Evolutionary conservation across 2,113 vertebrate genomes (phyloP), one percentile per base, ranked within the genome.

Genomic region (Falcunculus frontatus): DNA sequence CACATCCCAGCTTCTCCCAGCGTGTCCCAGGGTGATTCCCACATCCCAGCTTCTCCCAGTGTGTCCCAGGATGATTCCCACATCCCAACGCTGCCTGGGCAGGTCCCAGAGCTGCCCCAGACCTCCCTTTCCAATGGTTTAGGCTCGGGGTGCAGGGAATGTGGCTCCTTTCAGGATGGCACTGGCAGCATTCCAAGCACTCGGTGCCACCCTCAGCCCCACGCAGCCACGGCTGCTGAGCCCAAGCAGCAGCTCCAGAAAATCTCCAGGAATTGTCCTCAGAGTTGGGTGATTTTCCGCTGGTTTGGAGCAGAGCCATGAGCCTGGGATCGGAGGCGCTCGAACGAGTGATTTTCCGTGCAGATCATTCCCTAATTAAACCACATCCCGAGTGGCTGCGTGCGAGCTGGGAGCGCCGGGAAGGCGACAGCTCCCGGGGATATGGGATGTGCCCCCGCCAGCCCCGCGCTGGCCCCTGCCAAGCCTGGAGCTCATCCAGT

Each of bases 351-450:
- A 35, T 69, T 89, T 69, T 76, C 90, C 68, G 0, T 30, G 84
- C 30, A 7, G 80, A 91, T 93, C 76, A 5, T 94, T 69, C 84
- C 87, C 92, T 80, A 44, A 89, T 90, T 59, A 84, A 93, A 68
- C 3, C 16, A 2, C 82, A 84, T 87, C 89, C 89, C n/a, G 16
- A 64, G 69, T 0, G 57, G 30, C 76, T 53, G 56, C 1, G 1
- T 12, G 64, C 0, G 22, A 83, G 60, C 47, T 1, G 64, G 87
- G 64, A 77, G 69, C 1, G 1, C 67, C 7, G 6, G 79, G 3
- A 33, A 69, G 67, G 44, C 4, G 9, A 23, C 62, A 17, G 82
- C 65, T 88, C 46, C 80, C 56, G 7, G 47, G 80, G 49, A 5
- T 32, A 1, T 10, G 70, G 87, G 69, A 35, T 41, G 53, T n/a